Evolutionary conservation across 2,797 vertebrate species (phyloP), one percentile per base, ranked within the genome.

Genomic region (Sebastes kiyomatsui): DNA sequence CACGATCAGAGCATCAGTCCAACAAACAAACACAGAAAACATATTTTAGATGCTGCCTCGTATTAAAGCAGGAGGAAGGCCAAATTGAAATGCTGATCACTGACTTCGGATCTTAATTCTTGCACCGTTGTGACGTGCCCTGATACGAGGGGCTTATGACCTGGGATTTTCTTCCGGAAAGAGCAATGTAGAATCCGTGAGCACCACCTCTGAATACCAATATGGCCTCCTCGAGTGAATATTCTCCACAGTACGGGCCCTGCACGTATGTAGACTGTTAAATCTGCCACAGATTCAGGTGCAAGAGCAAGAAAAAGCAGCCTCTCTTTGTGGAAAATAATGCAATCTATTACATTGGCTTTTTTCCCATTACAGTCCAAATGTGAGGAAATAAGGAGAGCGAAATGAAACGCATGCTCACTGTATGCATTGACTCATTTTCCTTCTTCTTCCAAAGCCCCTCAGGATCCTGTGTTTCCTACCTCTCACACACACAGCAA

Each of bases 121-220:
- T 35, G 58, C 80, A 25, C 49, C 7, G 22, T 25, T 72, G 80
- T 74, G 75, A 82, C 20, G 60, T 72, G 81, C 33, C 66, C 79
- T 82, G 79, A 89, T 80, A 80, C 72, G 82, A 78, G 59, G 70
- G 72, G 82, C 87, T 90, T 80, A 82, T 87, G 79, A 86, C 82
- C 82, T 67, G 85, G 82, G 82, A 90, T 91, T 89, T 77, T 86
- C 75, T 79, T 77, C 67, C 14, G 30, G 62, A 80, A 69, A 80
- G 55, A 79, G 28, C 30, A 75, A 79, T 35, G 77, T 64, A 82
- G 75, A 87, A 80, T 80, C 88, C 27, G 52, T 75, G 70, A 88
- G 69, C 68, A 77, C 76, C 60, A 38, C 74, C 64, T 82, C 79
- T 46, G 84, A 90, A 91, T 89, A 87, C 81, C 90, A 87, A 89